Percentiles rank a stretch among this genome's conserved stretches.
These are phyloP conservation scores for Sceloporus undulatus DNA, from an alignment of 2,113 vertebrate genomes.

Conservation along the genomic window DNA sequence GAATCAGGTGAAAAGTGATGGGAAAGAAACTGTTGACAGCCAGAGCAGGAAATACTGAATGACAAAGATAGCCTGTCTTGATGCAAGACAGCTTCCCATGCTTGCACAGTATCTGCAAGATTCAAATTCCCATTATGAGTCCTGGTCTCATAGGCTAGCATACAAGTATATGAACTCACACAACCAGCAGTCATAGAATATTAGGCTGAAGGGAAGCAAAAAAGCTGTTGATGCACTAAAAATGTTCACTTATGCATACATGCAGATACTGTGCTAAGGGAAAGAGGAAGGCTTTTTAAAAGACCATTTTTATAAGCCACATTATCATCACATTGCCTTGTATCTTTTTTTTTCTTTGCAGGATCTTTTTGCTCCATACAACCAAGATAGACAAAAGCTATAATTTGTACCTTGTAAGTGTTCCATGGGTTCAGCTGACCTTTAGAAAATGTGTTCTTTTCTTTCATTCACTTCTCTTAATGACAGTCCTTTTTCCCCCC, in stretches of 20 bases:
- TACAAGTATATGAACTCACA: background rate
- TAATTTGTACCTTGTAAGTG: conserved; percentile 37
- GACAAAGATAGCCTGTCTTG: too few species aligned
- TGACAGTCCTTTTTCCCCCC: conserved; percentile 9
- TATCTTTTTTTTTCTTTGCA: conserved; percentile 18
- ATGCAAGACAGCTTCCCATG: background rate
- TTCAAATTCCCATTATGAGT: background rate
- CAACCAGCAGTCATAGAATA: background rate
- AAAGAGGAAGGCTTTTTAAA: background rate
- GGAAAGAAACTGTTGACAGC: background rate
- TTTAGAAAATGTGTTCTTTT: conserved; percentile 25
- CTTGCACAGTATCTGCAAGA: background rate
- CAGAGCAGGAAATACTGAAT: background rate
- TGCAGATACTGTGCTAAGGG: conserved; percentile 7
- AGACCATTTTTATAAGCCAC: background rate
- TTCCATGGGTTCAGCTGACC: conserved; percentile 38
- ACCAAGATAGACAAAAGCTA: conserved; percentile 42
- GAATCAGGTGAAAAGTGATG: background rate
- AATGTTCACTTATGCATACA: background rate
- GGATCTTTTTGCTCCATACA: background rate
- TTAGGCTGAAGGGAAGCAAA: conserved; percentile 6
- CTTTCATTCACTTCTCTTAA: conserved; percentile 10
- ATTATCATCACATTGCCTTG: background rate
- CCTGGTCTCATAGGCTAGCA: background rate
- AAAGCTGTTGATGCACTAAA: background rate